Evolutionary conservation across 2,797 vertebrate genomes (phyloP).

Genomic region (Helostoma temminkii): DNA sequence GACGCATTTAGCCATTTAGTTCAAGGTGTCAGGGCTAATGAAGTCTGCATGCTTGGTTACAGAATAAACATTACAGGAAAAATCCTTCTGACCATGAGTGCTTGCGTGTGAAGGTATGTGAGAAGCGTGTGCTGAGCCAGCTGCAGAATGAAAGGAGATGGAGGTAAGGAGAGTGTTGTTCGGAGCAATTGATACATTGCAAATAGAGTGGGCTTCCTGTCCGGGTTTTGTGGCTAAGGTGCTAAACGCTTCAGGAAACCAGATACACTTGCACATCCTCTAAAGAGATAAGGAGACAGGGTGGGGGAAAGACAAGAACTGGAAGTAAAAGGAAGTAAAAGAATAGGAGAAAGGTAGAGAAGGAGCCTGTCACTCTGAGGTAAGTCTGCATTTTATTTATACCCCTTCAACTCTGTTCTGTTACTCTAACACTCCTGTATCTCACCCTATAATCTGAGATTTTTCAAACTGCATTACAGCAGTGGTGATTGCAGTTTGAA

Average conservation of each 20-base stretch:
- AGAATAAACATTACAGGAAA: conserved; percentile 45
- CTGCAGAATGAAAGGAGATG: conserved; percentile 71
- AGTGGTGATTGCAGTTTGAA: conserved; percentile 29
- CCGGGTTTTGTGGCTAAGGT: conserved; percentile 85
- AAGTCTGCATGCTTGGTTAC: conserved; percentile 43
- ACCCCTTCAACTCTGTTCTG: conserved; percentile 5
- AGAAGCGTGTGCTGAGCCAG: conserved; percentile 80
- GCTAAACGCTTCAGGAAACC: conserved; percentile 88
- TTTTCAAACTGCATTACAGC: conserved; percentile 29
- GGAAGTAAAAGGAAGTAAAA: conserved; percentile 34
- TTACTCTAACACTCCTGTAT: conserved; percentile 8
- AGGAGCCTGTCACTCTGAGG: conserved; percentile 16
- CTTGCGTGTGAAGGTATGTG: conserved; percentile 63
- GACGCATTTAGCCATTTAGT: conserved; percentile 49
- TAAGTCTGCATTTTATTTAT: conserved; percentile 12
- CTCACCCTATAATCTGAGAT: conserved; percentile 39
- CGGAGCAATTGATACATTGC: conserved; percentile 84
- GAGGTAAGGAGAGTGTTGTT: conserved; percentile 77
- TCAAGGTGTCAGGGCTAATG: conserved; percentile 46
- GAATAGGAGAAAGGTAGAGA: conserved; percentile 25
- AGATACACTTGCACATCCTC: conserved; percentile 83
- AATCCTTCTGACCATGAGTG: conserved; percentile 33
- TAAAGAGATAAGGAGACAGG: conserved; percentile 68
- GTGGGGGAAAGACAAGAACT: conserved; percentile 25
- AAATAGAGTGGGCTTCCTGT: conserved; percentile 90